phyloP scores from a whole-genome alignment of 1,140 invertebrate genomes.

The Magallana angulata region DNA sequence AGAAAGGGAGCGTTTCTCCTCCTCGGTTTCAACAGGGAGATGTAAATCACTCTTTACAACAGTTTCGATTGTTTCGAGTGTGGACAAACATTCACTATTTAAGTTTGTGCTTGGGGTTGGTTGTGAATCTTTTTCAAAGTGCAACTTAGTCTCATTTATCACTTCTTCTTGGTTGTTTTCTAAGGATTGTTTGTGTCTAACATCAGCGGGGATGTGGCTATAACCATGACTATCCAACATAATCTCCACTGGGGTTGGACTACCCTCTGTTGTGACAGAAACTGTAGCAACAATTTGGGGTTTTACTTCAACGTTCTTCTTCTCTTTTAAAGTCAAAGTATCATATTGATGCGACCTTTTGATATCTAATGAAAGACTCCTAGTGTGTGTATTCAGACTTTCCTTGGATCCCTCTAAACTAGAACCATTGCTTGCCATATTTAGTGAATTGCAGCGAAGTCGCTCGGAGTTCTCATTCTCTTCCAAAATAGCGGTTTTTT shows the following conservation, averaged over 20 bases:
- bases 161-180: too few relatives aligned
- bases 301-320: neutral
- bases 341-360: conserved; percentile 26
- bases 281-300: conserved; percentile 43
- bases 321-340: conserved; percentile 10
- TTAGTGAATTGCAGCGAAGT: conserved; percentile 22
- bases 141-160: neutral
- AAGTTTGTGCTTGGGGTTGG: neutral
- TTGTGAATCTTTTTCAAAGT: neutral
- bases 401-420: neutral
- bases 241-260: conserved; percentile 11
- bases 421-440: neutral
- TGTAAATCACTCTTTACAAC: neutral
- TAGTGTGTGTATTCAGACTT: neutral
- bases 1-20: conserved; percentile 37
- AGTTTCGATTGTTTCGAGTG: neutral
- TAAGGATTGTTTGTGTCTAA: neutral
- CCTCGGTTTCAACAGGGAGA: neutral
- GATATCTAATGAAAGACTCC: neutral
- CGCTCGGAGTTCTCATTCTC: conserved; percentile 5
- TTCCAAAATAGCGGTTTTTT: neutral
- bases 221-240: conserved; percentile 42
- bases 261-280: conserved; percentile 5
- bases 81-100: neutral
- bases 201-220: conserved; percentile 38